Evolutionary conservation across 2,797 vertebrate genomes (phyloP).

Genomic region (Thamnophis elegans): DNA sequence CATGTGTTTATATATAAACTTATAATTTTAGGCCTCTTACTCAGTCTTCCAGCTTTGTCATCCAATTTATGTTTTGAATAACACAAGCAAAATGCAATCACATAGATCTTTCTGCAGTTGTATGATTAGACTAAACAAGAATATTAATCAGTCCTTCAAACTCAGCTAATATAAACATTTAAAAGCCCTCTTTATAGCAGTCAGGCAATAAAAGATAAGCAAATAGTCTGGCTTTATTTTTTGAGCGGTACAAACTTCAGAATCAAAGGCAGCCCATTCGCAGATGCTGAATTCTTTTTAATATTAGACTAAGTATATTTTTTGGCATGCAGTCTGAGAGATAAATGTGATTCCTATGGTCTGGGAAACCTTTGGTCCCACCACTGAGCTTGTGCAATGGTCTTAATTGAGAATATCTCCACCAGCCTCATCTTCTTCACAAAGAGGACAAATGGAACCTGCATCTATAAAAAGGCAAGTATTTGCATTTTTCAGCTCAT

Average conservation of each 20-base stretch:
- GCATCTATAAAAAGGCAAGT: neutral
- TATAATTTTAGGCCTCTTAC: neutral
- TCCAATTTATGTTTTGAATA: slow-evolving; percentile 5
- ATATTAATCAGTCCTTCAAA: neutral
- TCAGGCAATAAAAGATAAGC: neutral
- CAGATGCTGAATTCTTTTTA: neutral
- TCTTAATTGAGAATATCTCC: neutral
- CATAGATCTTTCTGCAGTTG: slow-evolving; percentile 14
- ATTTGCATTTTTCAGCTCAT: neutral
- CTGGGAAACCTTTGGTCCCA: neutral
- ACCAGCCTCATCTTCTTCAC: neutral
- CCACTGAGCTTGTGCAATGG: no score
- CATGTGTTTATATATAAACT: slow-evolving; percentile 22
- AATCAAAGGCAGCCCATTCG: neutral
- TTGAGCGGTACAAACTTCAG: neutral
- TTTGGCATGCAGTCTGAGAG: neutral
- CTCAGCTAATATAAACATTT: slow-evolving; percentile 29
- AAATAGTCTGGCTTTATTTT: neutral
- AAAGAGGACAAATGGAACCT: neutral
- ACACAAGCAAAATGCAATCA: slow-evolving; percentile 33
- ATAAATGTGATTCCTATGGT: neutral
- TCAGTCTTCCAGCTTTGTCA: slow-evolving; percentile 18
- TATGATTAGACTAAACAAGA: slow-evolving; percentile 27
- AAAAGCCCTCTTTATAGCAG: neutral
- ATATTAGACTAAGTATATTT: neutral